Evolutionary conservation across 2,888 invertebrate species (phyloP).

Genomic region (Zygogramma bicolorata): DNA sequence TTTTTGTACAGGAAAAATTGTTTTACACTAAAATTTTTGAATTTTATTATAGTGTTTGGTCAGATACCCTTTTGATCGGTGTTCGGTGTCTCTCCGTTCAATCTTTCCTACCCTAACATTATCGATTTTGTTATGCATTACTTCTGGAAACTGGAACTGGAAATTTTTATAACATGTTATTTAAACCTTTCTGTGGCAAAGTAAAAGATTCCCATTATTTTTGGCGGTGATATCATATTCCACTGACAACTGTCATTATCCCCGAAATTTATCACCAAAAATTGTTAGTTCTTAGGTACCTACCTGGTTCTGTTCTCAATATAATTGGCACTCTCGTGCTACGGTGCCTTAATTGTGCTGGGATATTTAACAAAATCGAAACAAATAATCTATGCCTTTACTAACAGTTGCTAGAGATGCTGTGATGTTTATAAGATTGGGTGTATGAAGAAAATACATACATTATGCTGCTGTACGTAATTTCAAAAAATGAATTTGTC

Average conservation of each 20-base stretch:
- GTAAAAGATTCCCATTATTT: neutral
- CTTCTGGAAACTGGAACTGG: neutral
- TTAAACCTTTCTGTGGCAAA: neutral
- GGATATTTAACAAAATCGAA: neutral
- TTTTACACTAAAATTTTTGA: too few species aligned
- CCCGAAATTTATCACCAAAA: slow-evolving; percentile 20
- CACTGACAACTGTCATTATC: slow-evolving; percentile 3
- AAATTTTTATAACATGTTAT: neutral
- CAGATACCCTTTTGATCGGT: neutral
- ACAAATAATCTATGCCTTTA: neutral
- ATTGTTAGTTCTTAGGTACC: slow-evolving; percentile 18
- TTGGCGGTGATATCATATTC: neutral
- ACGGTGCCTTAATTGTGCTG: neutral
- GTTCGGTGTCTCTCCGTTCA: neutral
- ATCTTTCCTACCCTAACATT: neutral
- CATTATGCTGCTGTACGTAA: too few species aligned
- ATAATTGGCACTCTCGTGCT: slow-evolving; percentile 9
- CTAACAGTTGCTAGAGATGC: too few species aligned
- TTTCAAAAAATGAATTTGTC: too few species aligned
- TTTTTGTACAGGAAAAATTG: too few species aligned
- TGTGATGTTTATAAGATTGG: too few species aligned
- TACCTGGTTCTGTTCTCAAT: neutral
- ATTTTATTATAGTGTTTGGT: neutral
- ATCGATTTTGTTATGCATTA: slow-evolving; percentile 5
- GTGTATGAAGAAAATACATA: too few species aligned